Percentiles rank a stretch among this genome's conserved stretches.
Evolutionary conservation across 2,888 invertebrate genomes (phyloP).

Genomic region (Drosophila anceps): DNA sequence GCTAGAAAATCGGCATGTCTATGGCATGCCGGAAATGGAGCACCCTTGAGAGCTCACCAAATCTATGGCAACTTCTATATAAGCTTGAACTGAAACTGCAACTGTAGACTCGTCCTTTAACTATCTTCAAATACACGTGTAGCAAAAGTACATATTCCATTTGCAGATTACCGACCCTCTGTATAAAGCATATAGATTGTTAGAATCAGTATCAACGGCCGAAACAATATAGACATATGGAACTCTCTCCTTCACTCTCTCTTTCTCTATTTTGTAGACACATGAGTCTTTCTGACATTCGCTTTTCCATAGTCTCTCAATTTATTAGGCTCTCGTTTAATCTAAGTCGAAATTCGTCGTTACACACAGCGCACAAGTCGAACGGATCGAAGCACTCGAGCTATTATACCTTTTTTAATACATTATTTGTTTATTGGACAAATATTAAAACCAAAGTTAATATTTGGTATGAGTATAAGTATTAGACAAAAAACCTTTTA

Average conservation of each 20-base stretch:
- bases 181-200: neutral
- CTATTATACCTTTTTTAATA: neutral
- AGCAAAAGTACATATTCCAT: neutral
- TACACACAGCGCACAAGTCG: neutral
- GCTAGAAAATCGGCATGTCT: slow-evolving; percentile 8
- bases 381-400: neutral
- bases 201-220: neutral
- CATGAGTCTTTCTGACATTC: no score
- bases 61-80: neutral
- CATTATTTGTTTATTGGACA: neutral
- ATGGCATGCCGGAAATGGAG: slow-evolving; percentile 24
- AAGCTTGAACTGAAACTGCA: neutral
- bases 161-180: neutral
- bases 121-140: neutral
- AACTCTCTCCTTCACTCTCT: neutral
- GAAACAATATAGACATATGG: neutral
- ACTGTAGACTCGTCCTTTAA: neutral
- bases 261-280: no score
- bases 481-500: no score
- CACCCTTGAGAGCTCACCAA: slow-evolving; percentile 17
- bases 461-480: no score
- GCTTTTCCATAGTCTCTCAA: neutral
- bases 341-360: neutral
- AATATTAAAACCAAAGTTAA: no score
- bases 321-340: neutral